These are phyloP conservation scores for Parnassius glacialis DNA, from an alignment of 2,888 invertebrate genomes.

Conservation along the genomic window DNA sequence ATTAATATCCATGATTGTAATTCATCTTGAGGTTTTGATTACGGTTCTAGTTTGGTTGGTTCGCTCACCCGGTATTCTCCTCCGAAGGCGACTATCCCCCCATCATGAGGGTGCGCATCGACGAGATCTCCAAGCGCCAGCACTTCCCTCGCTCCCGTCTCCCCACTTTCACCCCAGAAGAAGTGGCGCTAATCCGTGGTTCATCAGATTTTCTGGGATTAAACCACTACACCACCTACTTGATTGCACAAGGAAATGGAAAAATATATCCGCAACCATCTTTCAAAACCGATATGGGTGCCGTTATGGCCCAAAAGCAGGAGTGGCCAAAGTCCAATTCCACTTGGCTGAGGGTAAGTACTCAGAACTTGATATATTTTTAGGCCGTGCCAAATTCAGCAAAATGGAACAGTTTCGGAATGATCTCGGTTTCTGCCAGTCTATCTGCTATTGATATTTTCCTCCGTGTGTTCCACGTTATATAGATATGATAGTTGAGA, in stretches of 20 bases:
- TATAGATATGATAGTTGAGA: no score
- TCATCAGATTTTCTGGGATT: constrained; percentile 87
- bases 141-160: constrained; percentile 82
- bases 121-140: constrained; percentile 78
- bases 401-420: no score
- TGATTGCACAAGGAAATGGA: constrained; percentile 54
- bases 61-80: constrained; percentile 84
- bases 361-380: background rate
- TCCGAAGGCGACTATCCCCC: constrained; percentile 84
- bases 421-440: no score
- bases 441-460: no score
- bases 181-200: constrained; percentile 80
- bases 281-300: constrained; percentile 62
- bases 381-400: no score
- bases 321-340: constrained; percentile 75
- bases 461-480: no score
- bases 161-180: constrained; percentile 81
- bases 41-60: constrained; percentile 82
- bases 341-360: constrained; percentile 72
- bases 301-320: constrained; percentile 54
- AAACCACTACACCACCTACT: constrained; percentile 85
- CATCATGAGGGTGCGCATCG: constrained; percentile 82
- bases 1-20: no score
- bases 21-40: background rate
- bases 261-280: constrained; percentile 52